Conservation (phyloP, 2,888 invertebrate genomes). For the Tholera decimalis region DNA sequence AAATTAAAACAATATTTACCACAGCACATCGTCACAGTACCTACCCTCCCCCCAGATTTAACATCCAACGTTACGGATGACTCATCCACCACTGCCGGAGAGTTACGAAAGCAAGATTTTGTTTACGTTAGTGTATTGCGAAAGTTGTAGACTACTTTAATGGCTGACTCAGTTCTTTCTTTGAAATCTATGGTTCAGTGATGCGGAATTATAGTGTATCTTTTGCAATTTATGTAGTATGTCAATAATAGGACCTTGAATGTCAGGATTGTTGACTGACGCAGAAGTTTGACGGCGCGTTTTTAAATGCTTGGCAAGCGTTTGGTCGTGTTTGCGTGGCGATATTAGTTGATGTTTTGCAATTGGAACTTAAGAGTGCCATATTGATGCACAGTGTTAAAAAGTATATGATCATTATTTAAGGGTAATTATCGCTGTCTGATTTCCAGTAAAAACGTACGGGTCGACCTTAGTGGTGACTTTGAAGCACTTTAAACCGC, state of each 20-base stretch:
- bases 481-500: too few species aligned
- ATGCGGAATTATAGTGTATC: conserved; percentile 24
- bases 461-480: too few species aligned
- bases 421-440: too few species aligned
- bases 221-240: conserved; percentile 5
- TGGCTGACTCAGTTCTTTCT: conserved; percentile 37
- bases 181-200: conserved; percentile 16
- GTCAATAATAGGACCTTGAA: conserved; percentile 18
- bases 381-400: too few species aligned
- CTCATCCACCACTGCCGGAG: conserved; percentile 20
- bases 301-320: not conserved
- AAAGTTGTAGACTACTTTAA: conserved; percentile 21
- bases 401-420: too few species aligned
- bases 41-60: not conserved
- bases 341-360: not conserved
- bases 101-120: conserved; percentile 31
- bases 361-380: too few species aligned
- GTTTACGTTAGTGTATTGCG: conserved; percentile 43
- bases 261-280: not conserved
- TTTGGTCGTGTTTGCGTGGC: too few species aligned
- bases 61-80: conserved; percentile 22
- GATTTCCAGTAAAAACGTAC: too few species aligned
- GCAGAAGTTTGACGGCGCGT: conserved; percentile 4
- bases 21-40: too few species aligned
- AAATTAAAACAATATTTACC: too few species aligned